Percentiles rank a stretch among this genome's conserved stretches.
phyloP scores from a whole-genome alignment of 2,797 vertebrate species.

The Anas acuta region DNA sequence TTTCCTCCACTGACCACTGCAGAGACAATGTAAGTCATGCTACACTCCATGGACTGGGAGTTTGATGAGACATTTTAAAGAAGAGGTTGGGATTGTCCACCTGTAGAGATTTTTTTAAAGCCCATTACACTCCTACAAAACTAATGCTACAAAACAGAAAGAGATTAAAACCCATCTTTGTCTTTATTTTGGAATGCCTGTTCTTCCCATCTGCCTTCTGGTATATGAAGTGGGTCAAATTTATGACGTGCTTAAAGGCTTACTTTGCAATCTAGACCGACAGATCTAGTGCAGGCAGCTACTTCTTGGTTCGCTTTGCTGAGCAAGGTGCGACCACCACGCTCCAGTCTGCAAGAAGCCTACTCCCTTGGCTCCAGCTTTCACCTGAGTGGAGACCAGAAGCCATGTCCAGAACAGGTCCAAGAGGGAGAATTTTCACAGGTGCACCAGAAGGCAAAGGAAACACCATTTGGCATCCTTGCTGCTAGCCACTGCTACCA shows the following conservation, averaged over 20 bases:
- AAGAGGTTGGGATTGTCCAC: neutral
- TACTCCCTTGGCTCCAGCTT: neutral
- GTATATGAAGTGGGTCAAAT: neutral
- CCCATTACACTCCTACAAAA: neutral
- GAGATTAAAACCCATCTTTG: accelerated
- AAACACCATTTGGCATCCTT: neutral
- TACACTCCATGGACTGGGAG: neutral
- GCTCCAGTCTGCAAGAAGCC: neutral
- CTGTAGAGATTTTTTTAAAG: neutral
- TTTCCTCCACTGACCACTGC: neutral
- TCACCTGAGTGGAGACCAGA: neutral
- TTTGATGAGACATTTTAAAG: neutral
- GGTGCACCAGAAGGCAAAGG: neutral
- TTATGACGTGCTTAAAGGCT: neutral
- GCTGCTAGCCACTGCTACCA: neutral
- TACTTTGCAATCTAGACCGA: neutral
- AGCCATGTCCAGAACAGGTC: neutral
- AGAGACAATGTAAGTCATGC: neutral
- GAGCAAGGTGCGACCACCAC: neutral
- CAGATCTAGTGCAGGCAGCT: neutral
- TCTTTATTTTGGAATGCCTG: neutral
- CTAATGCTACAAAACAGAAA: neutral
- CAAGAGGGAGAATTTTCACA: neutral
- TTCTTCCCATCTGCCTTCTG: neutral
- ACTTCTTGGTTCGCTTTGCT: neutral